Conservation (phyloP, 1,140 invertebrate species). For the Zophobas atratus region DNA sequence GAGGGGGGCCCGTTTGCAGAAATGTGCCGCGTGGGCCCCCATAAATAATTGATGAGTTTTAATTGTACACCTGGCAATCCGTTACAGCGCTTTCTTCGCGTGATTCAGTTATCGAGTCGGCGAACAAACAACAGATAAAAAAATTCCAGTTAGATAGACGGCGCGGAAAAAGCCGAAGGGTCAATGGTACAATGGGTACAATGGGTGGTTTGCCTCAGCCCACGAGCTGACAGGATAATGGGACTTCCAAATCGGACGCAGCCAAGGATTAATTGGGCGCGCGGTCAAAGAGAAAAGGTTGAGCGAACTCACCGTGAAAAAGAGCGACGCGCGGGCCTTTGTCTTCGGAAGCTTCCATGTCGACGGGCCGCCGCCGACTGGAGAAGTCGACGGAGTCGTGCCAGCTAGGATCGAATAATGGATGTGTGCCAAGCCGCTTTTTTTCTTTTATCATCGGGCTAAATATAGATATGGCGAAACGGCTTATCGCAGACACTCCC, state of each 20-base stretch:
- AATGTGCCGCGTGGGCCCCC: not conserved
- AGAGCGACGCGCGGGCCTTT: not conserved
- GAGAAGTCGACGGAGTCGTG: not conserved
- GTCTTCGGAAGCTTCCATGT: not conserved
- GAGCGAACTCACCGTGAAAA: not conserved
- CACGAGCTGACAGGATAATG: slow-evolving; percentile 14
- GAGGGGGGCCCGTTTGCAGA: too few species aligned
- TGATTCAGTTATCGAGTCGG: too few species aligned
- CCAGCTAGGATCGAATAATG: not conserved
- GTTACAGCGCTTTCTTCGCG: too few species aligned
- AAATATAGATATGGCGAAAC: not conserved
- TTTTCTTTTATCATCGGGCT: not conserved
- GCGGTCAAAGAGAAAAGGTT: not conserved
- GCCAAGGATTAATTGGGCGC: not conserved
- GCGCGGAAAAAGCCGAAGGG: not conserved
- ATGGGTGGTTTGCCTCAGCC: slow-evolving; percentile 15
- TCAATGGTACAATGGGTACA: not conserved
- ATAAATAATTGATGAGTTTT: slow-evolving; percentile 13
- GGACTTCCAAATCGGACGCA: slow-evolving; percentile 14
- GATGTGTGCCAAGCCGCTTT: slow-evolving; percentile 16
- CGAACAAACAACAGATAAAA: too few species aligned
- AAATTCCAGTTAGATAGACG: too few species aligned
- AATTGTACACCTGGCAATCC: too few species aligned
- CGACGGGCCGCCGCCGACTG: not conserved
- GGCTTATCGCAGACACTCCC: slow-evolving; percentile 9